Evolutionary conservation across 1,140 invertebrate genomes (phyloP).

Genomic region (Drosophila sturtevanti): DNA sequence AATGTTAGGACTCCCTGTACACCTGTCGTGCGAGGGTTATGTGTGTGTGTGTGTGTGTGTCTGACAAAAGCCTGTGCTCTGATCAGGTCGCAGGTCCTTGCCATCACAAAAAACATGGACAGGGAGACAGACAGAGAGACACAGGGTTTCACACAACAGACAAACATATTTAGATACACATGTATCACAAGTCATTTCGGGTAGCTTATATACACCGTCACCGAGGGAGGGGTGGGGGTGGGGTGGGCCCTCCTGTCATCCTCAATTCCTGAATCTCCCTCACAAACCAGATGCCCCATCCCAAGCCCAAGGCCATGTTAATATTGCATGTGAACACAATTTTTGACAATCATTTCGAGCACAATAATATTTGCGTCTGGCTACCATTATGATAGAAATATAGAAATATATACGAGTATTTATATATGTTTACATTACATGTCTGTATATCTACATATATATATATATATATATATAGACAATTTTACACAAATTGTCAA

Average conservation of each 20-base stretch:
- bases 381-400: not conserved
- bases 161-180: constrained; percentile 13
- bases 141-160: not conserved
- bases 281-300: not conserved
- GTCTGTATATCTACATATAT: too few relatives aligned
- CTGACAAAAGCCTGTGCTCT: constrained; percentile 2
- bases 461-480: not conserved
- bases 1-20: constrained; percentile 1
- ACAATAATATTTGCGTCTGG: constrained; percentile 10
- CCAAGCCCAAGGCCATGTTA: not conserved
- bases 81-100: constrained; percentile 6
- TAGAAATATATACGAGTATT: too few relatives aligned
- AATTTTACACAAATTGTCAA: not conserved
- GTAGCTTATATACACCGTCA: constrained; percentile 3
- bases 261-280: too few relatives aligned
- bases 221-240: too few relatives aligned
- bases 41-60: not conserved
- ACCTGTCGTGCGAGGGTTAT: constrained; percentile 11
- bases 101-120: not conserved
- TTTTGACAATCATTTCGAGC: constrained; percentile 14
- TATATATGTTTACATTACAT: too few relatives aligned
- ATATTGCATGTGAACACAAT: constrained; percentile 18
- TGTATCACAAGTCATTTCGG: constrained; percentile 13
- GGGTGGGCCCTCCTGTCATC: too few relatives aligned
- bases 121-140: not conserved